Percentiles rank a stretch among this genome's conserved stretches.
phyloP scores from a whole-genome alignment of 2,888 invertebrate species.

The Matsumyia berberina region DNA sequence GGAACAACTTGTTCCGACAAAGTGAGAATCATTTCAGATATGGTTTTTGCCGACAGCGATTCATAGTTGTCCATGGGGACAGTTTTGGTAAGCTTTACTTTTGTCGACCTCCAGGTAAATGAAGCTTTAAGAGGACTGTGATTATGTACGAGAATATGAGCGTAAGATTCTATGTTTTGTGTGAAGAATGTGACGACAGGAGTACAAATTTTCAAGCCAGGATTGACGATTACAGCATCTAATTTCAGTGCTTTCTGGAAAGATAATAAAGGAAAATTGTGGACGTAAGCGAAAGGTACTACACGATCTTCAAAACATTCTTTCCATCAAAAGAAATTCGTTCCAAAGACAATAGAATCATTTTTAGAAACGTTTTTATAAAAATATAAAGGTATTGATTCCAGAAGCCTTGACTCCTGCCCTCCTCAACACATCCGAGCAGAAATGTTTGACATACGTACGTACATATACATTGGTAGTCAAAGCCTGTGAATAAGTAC shows the following conservation, averaged over 20 bases:
- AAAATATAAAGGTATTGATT: too few relatives aligned
- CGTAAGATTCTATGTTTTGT: slow-evolving; percentile 74
- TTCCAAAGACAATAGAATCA: too few relatives aligned
- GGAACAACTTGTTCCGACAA: background rate
- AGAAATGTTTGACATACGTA: too few relatives aligned
- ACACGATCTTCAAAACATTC: too few relatives aligned
- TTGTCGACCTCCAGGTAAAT: slow-evolving; percentile 80
- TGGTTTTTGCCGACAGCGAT: slow-evolving; percentile 8
- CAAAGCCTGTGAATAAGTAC: too few relatives aligned
- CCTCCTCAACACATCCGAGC: too few relatives aligned
- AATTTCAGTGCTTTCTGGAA: slow-evolving; percentile 77
- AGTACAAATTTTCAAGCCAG: slow-evolving; percentile 78
- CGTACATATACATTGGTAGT: too few relatives aligned
- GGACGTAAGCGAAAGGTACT: too few relatives aligned
- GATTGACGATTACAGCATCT: slow-evolving; percentile 77
- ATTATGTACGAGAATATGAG: slow-evolving; percentile 78
- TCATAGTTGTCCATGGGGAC: background rate
- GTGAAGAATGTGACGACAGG: slow-evolving; percentile 80
- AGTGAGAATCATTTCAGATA: slow-evolving; percentile 33
- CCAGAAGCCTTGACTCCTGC: too few relatives aligned
- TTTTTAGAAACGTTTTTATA: too few relatives aligned
- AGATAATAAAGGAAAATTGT: background rate
- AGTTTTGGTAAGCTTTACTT: background rate
- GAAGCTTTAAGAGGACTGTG: slow-evolving; percentile 77
- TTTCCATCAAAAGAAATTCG: too few relatives aligned